Conservation (phyloP, 2,888 invertebrate species). For the Drosophila bunnanda region DNA sequence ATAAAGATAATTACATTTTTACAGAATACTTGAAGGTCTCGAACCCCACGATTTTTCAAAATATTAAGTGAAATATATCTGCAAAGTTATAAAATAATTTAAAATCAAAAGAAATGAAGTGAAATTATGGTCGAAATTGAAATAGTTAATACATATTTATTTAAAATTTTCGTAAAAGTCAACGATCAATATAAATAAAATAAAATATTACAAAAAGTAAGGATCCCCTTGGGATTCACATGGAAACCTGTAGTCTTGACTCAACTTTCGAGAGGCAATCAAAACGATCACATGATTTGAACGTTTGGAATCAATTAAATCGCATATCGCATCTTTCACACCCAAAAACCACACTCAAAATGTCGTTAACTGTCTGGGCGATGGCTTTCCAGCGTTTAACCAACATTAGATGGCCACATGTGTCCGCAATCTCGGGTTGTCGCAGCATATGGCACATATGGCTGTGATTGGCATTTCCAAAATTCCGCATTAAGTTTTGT, state of each 20-base stretch:
- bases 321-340: slow-evolving; percentile 13
- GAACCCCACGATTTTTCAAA: too few species aligned
- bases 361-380: slow-evolving; percentile 16
- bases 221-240: slow-evolving; percentile 26
- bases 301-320: slow-evolving; percentile 31
- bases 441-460: slow-evolving; percentile 69
- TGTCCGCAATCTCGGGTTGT: slow-evolving; percentile 52
- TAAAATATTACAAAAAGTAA: background rate
- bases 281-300: slow-evolving; percentile 14
- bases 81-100: background rate
- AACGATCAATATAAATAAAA: background rate
- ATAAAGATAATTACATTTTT: too few species aligned
- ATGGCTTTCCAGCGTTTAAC: slow-evolving; percentile 17
- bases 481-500: slow-evolving; percentile 59
- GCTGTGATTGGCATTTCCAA: slow-evolving; percentile 43
- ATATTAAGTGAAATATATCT: background rate
- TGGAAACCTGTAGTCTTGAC: slow-evolving; percentile 2
- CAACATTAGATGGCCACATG: slow-evolving; percentile 36
- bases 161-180: background rate
- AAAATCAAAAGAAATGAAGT: background rate
- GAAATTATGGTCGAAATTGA: background rate
- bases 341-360: slow-evolving; percentile 27
- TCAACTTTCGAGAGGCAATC: slow-evolving; percentile 19
- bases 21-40: too few species aligned
- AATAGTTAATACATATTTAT: too few species aligned